phyloP scores from a whole-genome alignment of 2,888 invertebrate genomes.

The Eremobia ochroleuca region DNA sequence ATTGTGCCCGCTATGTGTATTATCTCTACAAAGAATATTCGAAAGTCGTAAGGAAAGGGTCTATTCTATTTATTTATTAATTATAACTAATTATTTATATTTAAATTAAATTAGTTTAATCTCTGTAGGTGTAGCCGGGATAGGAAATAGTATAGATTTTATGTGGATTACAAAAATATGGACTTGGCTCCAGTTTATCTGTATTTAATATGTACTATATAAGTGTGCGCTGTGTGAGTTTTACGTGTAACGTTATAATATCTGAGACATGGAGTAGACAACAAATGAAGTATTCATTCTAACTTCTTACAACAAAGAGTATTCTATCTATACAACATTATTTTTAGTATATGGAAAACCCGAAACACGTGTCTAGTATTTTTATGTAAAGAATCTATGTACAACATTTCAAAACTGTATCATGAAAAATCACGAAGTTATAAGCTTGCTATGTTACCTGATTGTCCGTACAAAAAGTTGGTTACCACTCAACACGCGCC shows the following conservation, averaged over 20 bases:
- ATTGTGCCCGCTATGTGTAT: neutral
- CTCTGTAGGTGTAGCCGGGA: constrained; percentile 49
- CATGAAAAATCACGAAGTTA: no score
- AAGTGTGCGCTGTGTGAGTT: neutral
- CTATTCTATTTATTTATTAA: constrained; percentile 52
- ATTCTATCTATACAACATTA: no score
- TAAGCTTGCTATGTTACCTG: no score
- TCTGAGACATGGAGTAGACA: no score
- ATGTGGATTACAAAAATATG: neutral
- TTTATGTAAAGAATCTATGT: no score
- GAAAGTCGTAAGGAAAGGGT: constrained; percentile 53
- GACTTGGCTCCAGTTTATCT: neutral
- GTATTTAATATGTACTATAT: constrained; percentile 3
- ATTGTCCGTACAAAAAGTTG: no score
- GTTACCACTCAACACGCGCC: no score
- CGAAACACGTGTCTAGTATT: no score
- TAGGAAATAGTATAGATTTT: constrained; percentile 14
- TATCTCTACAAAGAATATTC: constrained; percentile 16
- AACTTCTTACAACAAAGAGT: no score
- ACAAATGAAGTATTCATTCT: no score
- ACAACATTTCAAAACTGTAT: no score
- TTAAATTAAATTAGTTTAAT: constrained; percentile 24
- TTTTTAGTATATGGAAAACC: no score
- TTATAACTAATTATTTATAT: constrained; percentile 41
- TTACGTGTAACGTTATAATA: neutral